phyloP scores from a whole-genome alignment of 2,888 invertebrate species.

The Spilarctia lutea region DNA sequence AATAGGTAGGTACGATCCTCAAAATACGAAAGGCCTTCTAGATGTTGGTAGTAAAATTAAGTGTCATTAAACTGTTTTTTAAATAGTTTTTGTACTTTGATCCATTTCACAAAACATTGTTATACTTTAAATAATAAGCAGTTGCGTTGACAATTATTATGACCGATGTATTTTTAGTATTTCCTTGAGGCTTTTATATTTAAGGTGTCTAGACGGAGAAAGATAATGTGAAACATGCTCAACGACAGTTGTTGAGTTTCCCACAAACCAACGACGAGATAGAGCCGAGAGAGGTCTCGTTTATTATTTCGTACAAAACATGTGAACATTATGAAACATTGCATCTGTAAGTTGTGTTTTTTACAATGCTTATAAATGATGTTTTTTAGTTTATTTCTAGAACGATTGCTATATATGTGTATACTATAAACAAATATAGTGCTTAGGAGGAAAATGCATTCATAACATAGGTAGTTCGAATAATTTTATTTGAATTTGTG shows the following conservation, averaged over 20 bases:
- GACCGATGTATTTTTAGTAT: slow-evolving; percentile 15
- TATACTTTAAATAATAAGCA: not conserved
- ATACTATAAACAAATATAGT: not conserved
- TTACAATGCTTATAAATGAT: not conserved
- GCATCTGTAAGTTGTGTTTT: slow-evolving; percentile 13
- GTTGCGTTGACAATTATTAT: not conserved
- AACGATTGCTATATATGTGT: not conserved
- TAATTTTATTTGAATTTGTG: not conserved
- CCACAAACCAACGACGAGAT: slow-evolving; percentile 52
- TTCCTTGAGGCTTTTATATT: slow-evolving; percentile 39
- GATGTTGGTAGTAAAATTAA: not conserved
- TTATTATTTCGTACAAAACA: slow-evolving; percentile 42
- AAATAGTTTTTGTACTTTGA: not conserved
- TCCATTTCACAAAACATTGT: not conserved
- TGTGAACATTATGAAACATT: slow-evolving; percentile 46
- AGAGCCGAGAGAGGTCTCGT: slow-evolving; percentile 31
- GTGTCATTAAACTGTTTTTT: not conserved
- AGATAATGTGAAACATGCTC: slow-evolving; percentile 55
- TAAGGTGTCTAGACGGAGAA: slow-evolving; percentile 65
- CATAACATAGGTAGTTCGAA: not conserved
- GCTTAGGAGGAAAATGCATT: not conserved
- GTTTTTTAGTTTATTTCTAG: not conserved
- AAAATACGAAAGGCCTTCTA: not conserved
- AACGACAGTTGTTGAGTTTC: slow-evolving; percentile 68
- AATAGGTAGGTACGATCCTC: not conserved